A percentile compares a stretch with the other conserved stretches of the same genome.
These are phyloP conservation scores for Hypothenemus hampei DNA, from an alignment of 1,140 invertebrate species.

Conservation along the genomic window DNA sequence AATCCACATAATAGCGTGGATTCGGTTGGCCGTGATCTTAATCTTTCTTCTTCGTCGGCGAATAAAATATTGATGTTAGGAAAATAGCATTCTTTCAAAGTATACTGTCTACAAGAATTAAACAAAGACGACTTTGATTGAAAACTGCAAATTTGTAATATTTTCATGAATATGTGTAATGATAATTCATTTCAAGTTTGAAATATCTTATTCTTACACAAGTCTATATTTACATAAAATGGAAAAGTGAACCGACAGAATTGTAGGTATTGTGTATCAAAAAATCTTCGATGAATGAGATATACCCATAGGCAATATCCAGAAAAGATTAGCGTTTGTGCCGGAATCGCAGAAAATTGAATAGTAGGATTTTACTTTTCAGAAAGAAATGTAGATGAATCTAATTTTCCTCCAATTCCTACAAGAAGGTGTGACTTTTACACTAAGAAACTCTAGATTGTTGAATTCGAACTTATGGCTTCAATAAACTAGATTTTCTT, in stretches of 20 bases:
- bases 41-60: too few relatives aligned
- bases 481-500: background rate
- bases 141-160: conserved; percentile 8
- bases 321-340: background rate
- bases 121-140: too few relatives aligned
- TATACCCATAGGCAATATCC: background rate
- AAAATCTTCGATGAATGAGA: background rate
- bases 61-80: too few relatives aligned
- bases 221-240: background rate
- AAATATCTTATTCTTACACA: background rate
- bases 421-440: background rate
- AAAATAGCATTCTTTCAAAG: too few relatives aligned
- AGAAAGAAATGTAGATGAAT: background rate
- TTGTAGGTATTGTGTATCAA: background rate
- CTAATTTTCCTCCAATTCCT: background rate
- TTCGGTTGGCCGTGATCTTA: too few relatives aligned
- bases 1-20: too few relatives aligned
- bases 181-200: background rate
- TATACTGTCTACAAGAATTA: too few relatives aligned
- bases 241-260: background rate
- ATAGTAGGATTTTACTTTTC: background rate
- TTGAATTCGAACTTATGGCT: background rate
- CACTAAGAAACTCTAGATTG: background rate
- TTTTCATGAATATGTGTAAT: background rate
- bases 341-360: background rate